These are phyloP conservation scores for Hucho hucho DNA, from an alignment of 2,113 vertebrate species.

Conservation along the genomic window DNA sequence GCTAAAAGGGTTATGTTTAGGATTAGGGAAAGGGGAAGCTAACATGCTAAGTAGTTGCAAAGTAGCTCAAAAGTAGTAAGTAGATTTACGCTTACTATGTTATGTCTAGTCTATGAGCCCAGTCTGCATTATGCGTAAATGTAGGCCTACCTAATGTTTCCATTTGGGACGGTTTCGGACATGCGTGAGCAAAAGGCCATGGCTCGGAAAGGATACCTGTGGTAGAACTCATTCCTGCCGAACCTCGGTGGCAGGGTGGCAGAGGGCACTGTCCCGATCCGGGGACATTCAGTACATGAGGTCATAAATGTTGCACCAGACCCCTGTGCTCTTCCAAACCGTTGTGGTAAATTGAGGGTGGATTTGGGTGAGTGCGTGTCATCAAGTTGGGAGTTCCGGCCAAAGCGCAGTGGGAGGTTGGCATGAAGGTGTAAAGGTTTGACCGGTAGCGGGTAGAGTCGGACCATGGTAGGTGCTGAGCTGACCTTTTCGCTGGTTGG, in stretches of 20 bases:
- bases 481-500: conserved; percentile 52
- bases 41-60: no score
- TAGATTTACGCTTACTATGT: no score
- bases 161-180: no score
- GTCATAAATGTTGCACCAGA: neutral
- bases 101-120: no score
- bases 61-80: no score
- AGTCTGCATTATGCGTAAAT: neutral
- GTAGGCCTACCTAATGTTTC: no score
- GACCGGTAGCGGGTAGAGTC: conserved; percentile 48
- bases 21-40: no score
- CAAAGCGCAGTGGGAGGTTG: conserved; percentile 73
- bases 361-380: conserved; percentile 36
- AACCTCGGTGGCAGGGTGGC: conserved; percentile 46
- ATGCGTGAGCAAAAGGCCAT: conserved; percentile 6
- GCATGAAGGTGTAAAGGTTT: conserved; percentile 47
- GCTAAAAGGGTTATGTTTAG: no score
- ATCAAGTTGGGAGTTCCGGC: conserved; percentile 33
- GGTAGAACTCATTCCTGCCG: conserved; percentile 35
- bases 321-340: conserved; percentile 64
- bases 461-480: conserved; percentile 52
- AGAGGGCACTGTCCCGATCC: conserved; percentile 7
- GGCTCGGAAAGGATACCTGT: conserved; percentile 38
- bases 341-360: conserved; percentile 68
- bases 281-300: conserved; percentile 40